Evolutionary conservation across 1,140 invertebrate genomes (phyloP).

Genomic region (Anagrus nilaparvatae): DNA sequence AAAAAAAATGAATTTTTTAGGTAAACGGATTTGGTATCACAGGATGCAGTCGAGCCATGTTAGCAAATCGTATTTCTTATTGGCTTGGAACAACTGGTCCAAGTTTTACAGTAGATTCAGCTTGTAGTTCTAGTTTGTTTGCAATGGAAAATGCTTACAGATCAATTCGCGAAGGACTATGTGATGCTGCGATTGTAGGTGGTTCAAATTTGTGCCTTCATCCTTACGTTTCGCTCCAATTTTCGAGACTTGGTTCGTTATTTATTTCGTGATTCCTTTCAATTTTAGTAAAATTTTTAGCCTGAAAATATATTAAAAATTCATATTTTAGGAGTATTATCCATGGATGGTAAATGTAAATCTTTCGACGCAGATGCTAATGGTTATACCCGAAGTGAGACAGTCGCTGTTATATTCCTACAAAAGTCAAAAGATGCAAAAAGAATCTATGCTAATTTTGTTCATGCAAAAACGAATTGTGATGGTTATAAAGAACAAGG

Average conservation of each 20-base stretch:
- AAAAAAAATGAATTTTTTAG: constrained; percentile 17
- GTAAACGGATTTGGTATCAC: constrained; percentile 38
- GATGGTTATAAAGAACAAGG: constrained; percentile 79
- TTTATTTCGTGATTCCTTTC: not conserved
- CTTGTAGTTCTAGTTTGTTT: constrained; percentile 80
- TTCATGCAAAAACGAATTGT: constrained; percentile 62
- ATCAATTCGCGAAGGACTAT: constrained; percentile 63
- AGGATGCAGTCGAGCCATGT: constrained; percentile 80
- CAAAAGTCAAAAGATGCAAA: constrained; percentile 73
- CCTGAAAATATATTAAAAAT: not conserved
- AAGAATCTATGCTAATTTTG: constrained; percentile 60
- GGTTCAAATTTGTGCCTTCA: constrained; percentile 77
- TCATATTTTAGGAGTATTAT: constrained; percentile 58
- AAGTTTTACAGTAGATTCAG: constrained; percentile 76
- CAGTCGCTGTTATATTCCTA: constrained; percentile 65
- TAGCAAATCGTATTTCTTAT: constrained; percentile 81
- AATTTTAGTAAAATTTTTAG: not conserved
- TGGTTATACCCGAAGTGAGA: constrained; percentile 68
- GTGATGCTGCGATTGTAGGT: constrained; percentile 80
- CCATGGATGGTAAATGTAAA: constrained; percentile 76
- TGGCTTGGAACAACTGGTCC: constrained; percentile 61
- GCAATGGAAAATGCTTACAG: constrained; percentile 75
- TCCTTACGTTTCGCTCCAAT: constrained; percentile 77
- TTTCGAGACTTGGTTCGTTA: constrained; percentile 41
- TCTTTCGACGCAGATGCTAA: constrained; percentile 77